Percentiles rank a stretch among this genome's conserved stretches.
phyloP scores from a whole-genome alignment of 2,113 vertebrate species.

The Orycteropus afer region DNA sequence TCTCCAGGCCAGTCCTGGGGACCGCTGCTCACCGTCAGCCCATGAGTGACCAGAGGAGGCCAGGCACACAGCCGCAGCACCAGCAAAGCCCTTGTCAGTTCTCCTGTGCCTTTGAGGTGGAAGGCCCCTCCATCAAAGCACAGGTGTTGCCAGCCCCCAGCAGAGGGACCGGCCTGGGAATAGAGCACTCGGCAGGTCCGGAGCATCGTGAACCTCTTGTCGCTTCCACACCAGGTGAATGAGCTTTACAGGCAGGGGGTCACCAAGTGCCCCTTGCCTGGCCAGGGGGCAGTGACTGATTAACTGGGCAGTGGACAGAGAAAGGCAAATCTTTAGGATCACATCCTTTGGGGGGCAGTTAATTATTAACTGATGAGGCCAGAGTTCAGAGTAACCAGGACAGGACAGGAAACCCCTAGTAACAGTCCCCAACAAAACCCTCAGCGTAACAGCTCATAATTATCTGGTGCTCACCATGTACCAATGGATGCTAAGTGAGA shows the following conservation, averaged over 20 bases:
- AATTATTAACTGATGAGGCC: conserved; percentile 73
- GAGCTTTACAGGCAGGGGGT: background rate
- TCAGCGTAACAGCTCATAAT: background rate
- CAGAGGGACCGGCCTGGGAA: background rate
- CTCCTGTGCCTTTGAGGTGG: conserved; percentile 58
- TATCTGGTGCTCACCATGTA: too few species aligned
- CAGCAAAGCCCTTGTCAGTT: conserved; percentile 64
- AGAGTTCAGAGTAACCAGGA: conserved; percentile 67
- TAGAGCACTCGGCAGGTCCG: background rate
- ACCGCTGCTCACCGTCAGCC: conserved; percentile 67
- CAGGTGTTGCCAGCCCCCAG: conserved; percentile 32
- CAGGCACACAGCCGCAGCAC: conserved; percentile 78
- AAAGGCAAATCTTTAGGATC: conserved; percentile 44
- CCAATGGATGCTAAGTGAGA: background rate
- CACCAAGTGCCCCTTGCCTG: background rate
- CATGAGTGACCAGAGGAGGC: conserved; percentile 73
- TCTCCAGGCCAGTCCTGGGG: background rate
- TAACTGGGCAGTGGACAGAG: conserved; percentile 55
- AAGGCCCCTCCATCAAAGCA: conserved; percentile 71
- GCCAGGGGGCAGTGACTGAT: conserved; percentile 58
- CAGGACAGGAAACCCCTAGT: background rate
- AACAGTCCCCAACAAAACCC: background rate
- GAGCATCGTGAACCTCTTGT: conserved; percentile 1
- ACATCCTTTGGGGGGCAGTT: conserved; percentile 9
- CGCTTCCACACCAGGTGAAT: background rate